phyloP scores from a whole-genome alignment of 2,113 vertebrate species.

The Lepus americanus region DNA sequence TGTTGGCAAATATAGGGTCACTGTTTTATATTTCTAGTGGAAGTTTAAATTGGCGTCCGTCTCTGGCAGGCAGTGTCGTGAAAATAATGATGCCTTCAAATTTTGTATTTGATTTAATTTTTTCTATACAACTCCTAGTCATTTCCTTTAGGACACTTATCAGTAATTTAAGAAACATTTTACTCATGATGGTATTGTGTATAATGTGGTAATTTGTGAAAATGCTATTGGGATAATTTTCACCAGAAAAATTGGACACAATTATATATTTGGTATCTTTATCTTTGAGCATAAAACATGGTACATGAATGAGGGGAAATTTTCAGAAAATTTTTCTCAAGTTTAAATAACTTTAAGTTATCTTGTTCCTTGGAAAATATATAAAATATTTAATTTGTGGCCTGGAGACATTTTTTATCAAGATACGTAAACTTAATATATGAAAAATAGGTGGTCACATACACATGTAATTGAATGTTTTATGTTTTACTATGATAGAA shows the following conservation, averaged over 20 bases:
- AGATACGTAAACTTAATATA: neutral
- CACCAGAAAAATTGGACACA: neutral
- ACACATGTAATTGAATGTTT: neutral
- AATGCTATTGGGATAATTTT: constrained; percentile 6
- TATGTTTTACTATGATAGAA: constrained; percentile 17
- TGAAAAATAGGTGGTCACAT: neutral
- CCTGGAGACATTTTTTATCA: neutral
- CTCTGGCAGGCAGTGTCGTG: neutral
- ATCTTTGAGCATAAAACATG: neutral
- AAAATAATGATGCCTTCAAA: neutral
- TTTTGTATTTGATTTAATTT: constrained; percentile 7
- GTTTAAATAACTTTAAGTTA: neutral
- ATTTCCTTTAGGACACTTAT: constrained; percentile 21
- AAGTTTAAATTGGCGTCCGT: constrained; percentile 55
- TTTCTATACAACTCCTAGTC: neutral
- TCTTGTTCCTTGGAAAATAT: neutral
- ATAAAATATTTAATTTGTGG: constrained; percentile 41
- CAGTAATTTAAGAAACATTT: neutral
- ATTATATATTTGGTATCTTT: neutral
- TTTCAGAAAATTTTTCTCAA: constrained; percentile 8
- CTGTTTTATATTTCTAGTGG: constrained; percentile 4
- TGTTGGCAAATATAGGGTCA: neutral
- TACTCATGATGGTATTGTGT: neutral
- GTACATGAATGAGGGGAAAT: neutral
- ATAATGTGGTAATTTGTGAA: constrained; percentile 10